These are phyloP conservation scores for Meloidogyne hapla DNA, from an alignment of 1,140 invertebrate species.

Conservation along the genomic window DNA sequence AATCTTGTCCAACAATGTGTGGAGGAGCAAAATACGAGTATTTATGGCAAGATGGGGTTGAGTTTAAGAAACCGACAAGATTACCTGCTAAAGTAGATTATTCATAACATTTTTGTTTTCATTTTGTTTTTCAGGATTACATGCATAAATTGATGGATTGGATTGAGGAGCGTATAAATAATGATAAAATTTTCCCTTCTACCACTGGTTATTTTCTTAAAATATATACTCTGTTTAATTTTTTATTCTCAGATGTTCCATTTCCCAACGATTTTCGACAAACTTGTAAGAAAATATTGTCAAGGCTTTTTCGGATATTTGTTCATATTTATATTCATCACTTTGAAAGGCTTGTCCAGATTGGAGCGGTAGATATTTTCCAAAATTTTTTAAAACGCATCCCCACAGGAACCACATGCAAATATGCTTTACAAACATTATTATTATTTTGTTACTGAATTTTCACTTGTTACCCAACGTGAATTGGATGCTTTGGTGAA, in stretches of 20 bases:
- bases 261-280: slow-evolving; percentile 82
- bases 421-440: slow-evolving; percentile 96
- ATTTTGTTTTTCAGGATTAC: slow-evolving; percentile 70
- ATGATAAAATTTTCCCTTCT: slow-evolving; percentile 81
- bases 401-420: slow-evolving; percentile 82
- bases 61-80: slow-evolving; percentile 83
- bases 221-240: background rate
- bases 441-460: slow-evolving; percentile 88
- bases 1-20: slow-evolving; percentile 85
- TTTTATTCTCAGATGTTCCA: slow-evolving; percentile 73
- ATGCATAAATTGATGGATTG: slow-evolving; percentile 87
- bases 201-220: slow-evolving; percentile 72
- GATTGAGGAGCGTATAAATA: slow-evolving; percentile 88
- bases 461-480: slow-evolving; percentile 79
- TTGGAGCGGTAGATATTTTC: slow-evolving; percentile 76
- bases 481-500: slow-evolving; percentile 79
- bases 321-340: slow-evolving; percentile 97
- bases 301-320: slow-evolving; percentile 85
- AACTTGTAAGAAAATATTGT: slow-evolving; percentile 83
- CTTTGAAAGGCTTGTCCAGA: slow-evolving; percentile 82
- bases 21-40: slow-evolving; percentile 83
- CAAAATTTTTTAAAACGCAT: background rate
- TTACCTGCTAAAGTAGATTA: slow-evolving; percentile 74
- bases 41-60: slow-evolving; percentile 81
- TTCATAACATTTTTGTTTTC: background rate